phyloP scores from a whole-genome alignment of 2,888 invertebrate species.

The Polymixis lichenea region DNA sequence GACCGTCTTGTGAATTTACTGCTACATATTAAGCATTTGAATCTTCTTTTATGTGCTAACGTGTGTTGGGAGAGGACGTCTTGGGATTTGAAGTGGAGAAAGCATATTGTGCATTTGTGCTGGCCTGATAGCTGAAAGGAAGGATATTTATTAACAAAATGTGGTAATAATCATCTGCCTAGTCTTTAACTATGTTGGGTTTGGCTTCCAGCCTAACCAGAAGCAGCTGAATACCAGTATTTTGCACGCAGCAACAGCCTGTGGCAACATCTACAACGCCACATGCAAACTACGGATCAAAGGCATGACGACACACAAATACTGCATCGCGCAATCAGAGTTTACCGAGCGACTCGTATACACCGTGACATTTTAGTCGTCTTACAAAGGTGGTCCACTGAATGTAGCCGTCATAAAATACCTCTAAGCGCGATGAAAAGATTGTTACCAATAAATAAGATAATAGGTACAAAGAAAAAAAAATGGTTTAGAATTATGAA shows the following conservation, averaged over 20 bases:
- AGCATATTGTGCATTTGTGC: slow-evolving; percentile 50
- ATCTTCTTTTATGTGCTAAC: slow-evolving; percentile 44
- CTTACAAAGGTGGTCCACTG: no score
- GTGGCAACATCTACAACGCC: background rate
- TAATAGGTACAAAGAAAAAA: no score
- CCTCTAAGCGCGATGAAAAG: no score
- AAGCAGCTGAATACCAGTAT: background rate
- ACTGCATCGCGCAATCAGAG: no score
- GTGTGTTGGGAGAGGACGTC: slow-evolving; percentile 51
- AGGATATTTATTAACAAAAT: background rate
- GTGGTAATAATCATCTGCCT: background rate
- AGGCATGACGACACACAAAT: background rate
- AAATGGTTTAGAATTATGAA: no score
- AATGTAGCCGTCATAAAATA: no score
- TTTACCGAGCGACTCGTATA: background rate
- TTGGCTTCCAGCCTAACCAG: background rate
- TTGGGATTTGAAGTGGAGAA: slow-evolving; percentile 47
- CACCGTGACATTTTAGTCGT: no score
- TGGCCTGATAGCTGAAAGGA: slow-evolving; percentile 41
- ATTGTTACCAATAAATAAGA: no score
- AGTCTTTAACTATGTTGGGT: background rate
- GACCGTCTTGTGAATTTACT: slow-evolving; percentile 38
- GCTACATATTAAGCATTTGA: slow-evolving; percentile 45
- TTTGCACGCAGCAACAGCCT: background rate
- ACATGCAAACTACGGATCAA: no score